phyloP scores from a whole-genome alignment of 2,113 vertebrate species.

The Natator depressus region DNA sequence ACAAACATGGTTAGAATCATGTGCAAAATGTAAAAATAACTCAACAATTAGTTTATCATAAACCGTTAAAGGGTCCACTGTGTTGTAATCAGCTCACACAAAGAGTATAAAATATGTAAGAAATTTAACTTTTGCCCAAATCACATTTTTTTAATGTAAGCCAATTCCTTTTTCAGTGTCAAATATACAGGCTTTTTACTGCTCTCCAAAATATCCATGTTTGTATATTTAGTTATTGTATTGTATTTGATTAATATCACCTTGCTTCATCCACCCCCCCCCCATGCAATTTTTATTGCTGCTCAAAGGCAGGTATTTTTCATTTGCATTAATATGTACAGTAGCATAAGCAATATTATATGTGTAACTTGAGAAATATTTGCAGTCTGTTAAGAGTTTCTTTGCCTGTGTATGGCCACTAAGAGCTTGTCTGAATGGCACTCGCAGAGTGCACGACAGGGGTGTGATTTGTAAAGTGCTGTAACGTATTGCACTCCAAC shows the following conservation, averaged over 20 bases:
- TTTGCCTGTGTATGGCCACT: not conserved
- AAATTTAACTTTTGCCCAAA: not conserved
- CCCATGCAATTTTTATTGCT: slow-evolving; percentile 1
- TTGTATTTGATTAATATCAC: slow-evolving; percentile 15
- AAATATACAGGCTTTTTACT: slow-evolving; percentile 14
- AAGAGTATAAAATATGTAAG: slow-evolving; percentile 31
- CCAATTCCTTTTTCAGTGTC: not conserved
- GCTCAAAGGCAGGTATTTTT: slow-evolving; percentile 5
- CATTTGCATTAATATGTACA: slow-evolving; percentile 30
- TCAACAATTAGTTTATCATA: slow-evolving; percentile 30
- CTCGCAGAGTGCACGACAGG: not conserved
- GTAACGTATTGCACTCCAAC: not conserved
- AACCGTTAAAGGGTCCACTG: slow-evolving; percentile 13
- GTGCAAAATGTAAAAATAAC: slow-evolving; percentile 47
- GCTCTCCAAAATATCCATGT: not conserved
- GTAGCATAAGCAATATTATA: not conserved
- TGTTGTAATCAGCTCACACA: slow-evolving; percentile 25
- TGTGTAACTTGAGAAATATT: not conserved
- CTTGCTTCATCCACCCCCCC: not conserved
- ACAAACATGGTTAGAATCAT: not conserved
- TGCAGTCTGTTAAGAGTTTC: not conserved
- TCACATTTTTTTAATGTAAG: not conserved
- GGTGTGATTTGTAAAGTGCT: not conserved
- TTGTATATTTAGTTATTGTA: not conserved
- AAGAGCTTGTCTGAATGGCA: not conserved